These are phyloP conservation scores for Coccyzus lansbergi DNA, from an alignment of 2,797 vertebrate genomes.

Conservation along the genomic window DNA sequence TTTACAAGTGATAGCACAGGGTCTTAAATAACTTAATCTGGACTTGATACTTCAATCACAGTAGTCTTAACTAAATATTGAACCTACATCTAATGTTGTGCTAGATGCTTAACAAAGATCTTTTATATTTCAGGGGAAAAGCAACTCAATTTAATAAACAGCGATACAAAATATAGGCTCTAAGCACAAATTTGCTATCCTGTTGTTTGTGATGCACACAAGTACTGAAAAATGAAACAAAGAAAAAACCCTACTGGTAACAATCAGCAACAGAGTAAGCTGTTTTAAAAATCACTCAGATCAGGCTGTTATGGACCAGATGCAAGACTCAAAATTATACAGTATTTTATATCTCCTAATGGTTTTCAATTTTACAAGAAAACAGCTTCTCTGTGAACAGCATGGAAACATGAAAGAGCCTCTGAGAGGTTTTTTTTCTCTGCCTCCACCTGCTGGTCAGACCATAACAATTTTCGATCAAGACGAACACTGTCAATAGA, in stretches of 20 bases:
- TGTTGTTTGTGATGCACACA: neutral
- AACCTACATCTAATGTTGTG: rapidly evolving
- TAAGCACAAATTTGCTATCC: neutral
- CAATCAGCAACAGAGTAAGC: rapidly evolving
- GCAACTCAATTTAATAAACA: rapidly evolving
- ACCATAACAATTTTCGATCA: neutral
- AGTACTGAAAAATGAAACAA: neutral
- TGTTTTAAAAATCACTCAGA: neutral
- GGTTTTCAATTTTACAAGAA: neutral
- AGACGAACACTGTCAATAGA: neutral
- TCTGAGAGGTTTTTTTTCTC: neutral
- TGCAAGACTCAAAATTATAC: neutral
- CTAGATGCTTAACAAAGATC: neutral
- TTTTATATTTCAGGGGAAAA: rapidly evolving
- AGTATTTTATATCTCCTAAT: neutral
- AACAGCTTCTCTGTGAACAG: neutral
- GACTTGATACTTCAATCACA: rapidly evolving
- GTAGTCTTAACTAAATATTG: rapidly evolving
- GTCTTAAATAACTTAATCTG: neutral
- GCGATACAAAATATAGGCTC: neutral
- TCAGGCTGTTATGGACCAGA: neutral
- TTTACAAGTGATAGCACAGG: neutral
- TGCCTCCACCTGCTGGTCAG: slow-evolving; percentile 68
- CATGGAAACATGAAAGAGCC: neutral
- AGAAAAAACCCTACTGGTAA: neutral